These are phyloP conservation scores for Mugil cephalus DNA, from an alignment of 2,113 vertebrate genomes.

Conservation along the genomic window DNA sequence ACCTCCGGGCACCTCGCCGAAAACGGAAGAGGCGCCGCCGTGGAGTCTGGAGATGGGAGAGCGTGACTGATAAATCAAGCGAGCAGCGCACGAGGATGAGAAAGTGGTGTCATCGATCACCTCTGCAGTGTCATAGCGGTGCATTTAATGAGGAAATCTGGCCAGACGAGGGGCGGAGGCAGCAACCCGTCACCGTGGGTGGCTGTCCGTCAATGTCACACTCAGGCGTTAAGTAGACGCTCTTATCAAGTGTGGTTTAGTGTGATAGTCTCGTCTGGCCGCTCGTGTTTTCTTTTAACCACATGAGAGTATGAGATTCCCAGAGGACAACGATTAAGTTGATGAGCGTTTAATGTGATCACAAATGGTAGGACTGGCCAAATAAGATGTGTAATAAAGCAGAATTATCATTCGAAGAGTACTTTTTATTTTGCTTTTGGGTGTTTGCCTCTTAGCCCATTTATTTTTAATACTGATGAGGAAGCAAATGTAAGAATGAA, in stretches of 20 bases:
- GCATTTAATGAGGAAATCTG: conserved; percentile 63
- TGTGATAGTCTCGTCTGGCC: no score
- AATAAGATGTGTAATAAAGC: background rate
- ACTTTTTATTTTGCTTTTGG: no score
- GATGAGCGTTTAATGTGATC: background rate
- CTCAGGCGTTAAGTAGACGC: background rate
- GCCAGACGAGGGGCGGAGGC: conserved; percentile 38
- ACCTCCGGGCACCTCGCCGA: conserved; percentile 2
- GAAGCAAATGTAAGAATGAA: no score
- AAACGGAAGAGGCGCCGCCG: conserved; percentile 2
- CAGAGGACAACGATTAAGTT: background rate
- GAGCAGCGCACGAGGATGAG: conserved; percentile 27
- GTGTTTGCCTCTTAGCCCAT: no score
- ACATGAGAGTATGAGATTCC: background rate
- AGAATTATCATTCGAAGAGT: no score
- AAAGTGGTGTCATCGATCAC: conserved; percentile 45
- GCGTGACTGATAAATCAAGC: conserved; percentile 50
- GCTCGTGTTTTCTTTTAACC: no score
- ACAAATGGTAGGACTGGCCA: background rate
- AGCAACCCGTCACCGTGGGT: conserved; percentile 16
- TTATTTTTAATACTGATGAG: no score
- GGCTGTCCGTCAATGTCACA: conserved; percentile 50
- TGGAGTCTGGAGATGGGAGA: background rate
- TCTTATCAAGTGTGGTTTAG: background rate
- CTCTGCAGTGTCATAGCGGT: conserved; percentile 39